Evolutionary conservation across 2,888 invertebrate species (phyloP).

Genomic region (Orthosia gracilis): DNA sequence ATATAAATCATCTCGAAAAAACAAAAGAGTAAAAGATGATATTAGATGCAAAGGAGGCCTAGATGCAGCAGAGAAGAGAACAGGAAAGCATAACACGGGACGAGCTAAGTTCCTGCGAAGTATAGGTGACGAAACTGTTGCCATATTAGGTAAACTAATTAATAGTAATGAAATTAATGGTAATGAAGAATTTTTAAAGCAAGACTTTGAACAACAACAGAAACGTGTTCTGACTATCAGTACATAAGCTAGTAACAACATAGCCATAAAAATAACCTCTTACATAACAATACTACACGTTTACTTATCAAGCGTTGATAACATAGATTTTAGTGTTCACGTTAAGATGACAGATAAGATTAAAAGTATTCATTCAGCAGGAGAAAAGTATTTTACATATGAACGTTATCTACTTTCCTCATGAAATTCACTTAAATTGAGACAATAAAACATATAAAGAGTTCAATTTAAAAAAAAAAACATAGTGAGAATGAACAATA

Average conservation of each 20-base stretch:
- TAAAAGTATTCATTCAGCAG: conserved; percentile 36
- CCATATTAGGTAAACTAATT: neutral
- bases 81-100: neutral
- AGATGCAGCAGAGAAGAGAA: neutral
- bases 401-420: neutral
- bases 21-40: neutral
- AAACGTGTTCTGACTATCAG: neutral
- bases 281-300: conserved; percentile 39
- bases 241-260: neutral
- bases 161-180: neutral
- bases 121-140: neutral
- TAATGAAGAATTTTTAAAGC: neutral
- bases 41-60: too few relatives aligned
- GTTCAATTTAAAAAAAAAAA: neutral
- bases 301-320: conserved; percentile 52
- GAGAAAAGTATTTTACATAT: conserved; percentile 6
- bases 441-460: neutral
- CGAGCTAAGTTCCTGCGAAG: neutral
- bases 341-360: conserved; percentile 56
- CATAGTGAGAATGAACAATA: neutral
- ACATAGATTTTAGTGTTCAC: conserved; percentile 41
- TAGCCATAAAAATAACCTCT: conserved; percentile 3
- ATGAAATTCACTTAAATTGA: neutral
- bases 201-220: neutral
- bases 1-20: neutral